Evolutionary conservation across 2,113 vertebrate genomes (phyloP).

Genomic region (Sphaerodactylus townsendi): DNA sequence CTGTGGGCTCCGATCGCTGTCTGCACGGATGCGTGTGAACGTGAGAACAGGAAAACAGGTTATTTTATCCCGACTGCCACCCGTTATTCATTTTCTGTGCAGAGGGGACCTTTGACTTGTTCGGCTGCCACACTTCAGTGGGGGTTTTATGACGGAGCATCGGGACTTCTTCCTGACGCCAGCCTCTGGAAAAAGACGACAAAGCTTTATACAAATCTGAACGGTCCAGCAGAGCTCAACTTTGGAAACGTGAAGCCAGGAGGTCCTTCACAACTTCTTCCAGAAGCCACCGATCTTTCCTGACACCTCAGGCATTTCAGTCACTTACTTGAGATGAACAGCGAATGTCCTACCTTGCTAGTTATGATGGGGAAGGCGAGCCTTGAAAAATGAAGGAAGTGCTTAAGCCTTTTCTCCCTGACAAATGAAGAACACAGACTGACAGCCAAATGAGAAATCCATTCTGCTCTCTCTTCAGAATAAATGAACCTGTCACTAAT

Average conservation of each 20-base stretch:
- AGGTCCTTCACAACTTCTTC: not conserved
- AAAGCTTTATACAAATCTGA: too few species aligned
- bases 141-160: too few species aligned
- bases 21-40: too few species aligned
- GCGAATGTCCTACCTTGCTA: slow-evolving; percentile 44
- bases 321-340: slow-evolving; percentile 52
- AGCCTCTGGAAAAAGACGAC: too few species aligned
- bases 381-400: slow-evolving; percentile 62
- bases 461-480: slow-evolving; percentile 56
- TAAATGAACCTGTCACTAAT: slow-evolving; percentile 63
- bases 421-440: slow-evolving; percentile 56
- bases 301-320: slow-evolving; percentile 34
- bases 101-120: too few species aligned
- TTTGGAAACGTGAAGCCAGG: not conserved
- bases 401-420: slow-evolving; percentile 45
- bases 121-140: too few species aligned
- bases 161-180: too few species aligned
- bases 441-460: slow-evolving; percentile 65
- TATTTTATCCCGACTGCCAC: too few species aligned
- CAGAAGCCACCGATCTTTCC: slow-evolving; percentile 37
- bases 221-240: not conserved
- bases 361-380: slow-evolving; percentile 47
- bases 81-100: too few species aligned
- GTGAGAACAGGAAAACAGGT: too few species aligned
- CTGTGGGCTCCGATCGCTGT: too few species aligned